These are phyloP conservation scores for Podocnemis expansa DNA, from an alignment of 2,113 vertebrate species.

Conservation along the genomic window DNA sequence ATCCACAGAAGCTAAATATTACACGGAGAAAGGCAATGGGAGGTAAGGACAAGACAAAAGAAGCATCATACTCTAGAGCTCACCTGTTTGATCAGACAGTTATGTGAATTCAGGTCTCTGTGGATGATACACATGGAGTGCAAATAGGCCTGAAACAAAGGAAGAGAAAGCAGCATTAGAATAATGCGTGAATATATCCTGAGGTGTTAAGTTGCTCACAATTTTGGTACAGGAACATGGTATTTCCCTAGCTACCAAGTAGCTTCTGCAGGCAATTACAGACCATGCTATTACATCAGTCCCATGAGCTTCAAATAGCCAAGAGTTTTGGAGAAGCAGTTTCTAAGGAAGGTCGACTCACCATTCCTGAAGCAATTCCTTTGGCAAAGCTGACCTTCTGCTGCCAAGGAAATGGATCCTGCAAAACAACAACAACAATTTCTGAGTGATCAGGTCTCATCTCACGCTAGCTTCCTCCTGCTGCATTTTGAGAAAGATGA, in stretches of 20 bases:
- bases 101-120: constrained; percentile 94
- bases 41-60: not conserved
- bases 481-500: not conserved
- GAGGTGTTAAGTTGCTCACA: not conserved
- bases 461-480: not conserved
- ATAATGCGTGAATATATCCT: fast-evolving
- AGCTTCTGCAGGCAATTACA: not conserved
- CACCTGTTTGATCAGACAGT: constrained; percentile 96
- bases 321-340: not conserved
- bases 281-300: not conserved
- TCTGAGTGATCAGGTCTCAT: not conserved
- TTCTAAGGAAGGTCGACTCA: constrained; percentile 71
- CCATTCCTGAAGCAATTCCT: constrained; percentile 95
- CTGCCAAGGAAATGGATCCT: constrained; percentile 93
- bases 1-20: not conserved
- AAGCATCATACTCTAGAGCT: constrained; percentile 41
- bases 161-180: constrained; percentile 14
- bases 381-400: constrained; percentile 95
- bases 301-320: not conserved
- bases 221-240: not conserved
- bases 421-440: constrained; percentile 36
- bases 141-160: constrained; percentile 87
- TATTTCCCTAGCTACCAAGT: not conserved
- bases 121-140: constrained; percentile 95
- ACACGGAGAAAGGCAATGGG: not conserved